Percentiles rank a stretch among this genome's conserved stretches.
phyloP scores from a whole-genome alignment of 2,797 vertebrate species.

The Phaenicophaeus curvirostris region DNA sequence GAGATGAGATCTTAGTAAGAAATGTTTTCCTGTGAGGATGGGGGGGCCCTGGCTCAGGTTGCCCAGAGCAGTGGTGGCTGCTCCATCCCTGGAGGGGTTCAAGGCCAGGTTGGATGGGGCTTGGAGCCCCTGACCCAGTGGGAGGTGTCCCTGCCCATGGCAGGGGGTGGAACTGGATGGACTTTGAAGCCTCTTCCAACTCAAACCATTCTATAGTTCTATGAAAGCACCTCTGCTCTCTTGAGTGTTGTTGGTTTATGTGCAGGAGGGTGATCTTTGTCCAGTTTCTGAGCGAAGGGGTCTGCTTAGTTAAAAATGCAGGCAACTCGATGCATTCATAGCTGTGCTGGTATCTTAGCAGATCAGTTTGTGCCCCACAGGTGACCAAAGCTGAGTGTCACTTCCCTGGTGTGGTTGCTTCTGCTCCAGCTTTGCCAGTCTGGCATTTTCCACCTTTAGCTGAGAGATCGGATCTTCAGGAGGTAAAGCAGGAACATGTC shows the following conservation, averaged over 20 bases:
- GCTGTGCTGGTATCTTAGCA: neutral
- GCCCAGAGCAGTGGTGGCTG: no score
- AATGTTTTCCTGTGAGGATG: no score
- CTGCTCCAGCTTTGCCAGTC: neutral
- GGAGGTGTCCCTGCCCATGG: no score
- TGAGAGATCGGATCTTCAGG: neutral
- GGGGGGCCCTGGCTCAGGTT: no score
- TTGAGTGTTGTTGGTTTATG: neutral
- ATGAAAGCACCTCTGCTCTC: neutral
- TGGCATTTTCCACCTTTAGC: neutral
- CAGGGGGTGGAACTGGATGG: no score
- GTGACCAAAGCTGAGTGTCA: accelerated
- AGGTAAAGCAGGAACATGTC: neutral
- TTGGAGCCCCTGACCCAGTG: no score
- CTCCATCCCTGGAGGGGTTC: no score
- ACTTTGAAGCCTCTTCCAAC: no score
- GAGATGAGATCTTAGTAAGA: no score
- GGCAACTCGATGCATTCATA: accelerated
- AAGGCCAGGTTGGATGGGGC: no score
- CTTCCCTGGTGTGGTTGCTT: accelerated
- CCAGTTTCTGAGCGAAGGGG: neutral
- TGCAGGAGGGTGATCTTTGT: neutral
- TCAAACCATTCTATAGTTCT: no score
- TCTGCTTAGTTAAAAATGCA: neutral
- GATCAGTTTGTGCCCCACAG: neutral